Conservation (phyloP, 2,797 vertebrate species). For the Danio choprae region DNA sequence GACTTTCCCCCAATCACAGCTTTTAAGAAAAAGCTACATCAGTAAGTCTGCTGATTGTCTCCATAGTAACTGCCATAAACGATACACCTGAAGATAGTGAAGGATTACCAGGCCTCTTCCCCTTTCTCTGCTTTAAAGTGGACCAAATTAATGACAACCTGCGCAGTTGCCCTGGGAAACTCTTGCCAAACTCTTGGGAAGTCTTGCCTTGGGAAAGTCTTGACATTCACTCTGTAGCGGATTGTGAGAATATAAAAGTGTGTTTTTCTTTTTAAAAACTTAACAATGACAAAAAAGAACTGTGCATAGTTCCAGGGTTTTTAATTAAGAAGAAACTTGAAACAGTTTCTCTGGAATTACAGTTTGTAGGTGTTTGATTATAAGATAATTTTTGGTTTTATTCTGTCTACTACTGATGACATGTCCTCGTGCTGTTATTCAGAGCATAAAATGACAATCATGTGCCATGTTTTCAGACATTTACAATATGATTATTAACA, state of each 20-base stretch:
- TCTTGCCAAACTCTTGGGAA: conserved; percentile 50
- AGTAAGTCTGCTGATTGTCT: conserved; percentile 87
- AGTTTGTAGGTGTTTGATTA: too few relatives aligned
- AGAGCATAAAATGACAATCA: too few relatives aligned
- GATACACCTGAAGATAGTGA: conserved; percentile 81
- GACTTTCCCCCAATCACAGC: conserved; percentile 85
- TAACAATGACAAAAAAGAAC: neutral
- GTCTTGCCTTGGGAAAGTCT: conserved; percentile 70
- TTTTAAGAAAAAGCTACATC: conserved; percentile 79
- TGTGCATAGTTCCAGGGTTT: neutral
- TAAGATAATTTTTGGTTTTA: too few relatives aligned
- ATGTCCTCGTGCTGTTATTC: too few relatives aligned
- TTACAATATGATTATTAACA: too few relatives aligned
- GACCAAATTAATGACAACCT: conserved; percentile 68
- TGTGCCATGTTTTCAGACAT: too few relatives aligned
- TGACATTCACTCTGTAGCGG: conserved; percentile 63
- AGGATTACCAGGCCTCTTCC: conserved; percentile 70
- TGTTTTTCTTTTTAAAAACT: conserved; percentile 38
- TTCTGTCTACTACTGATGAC: too few relatives aligned
- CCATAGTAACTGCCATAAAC: conserved; percentile 90
- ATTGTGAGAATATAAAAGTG: conserved; percentile 45
- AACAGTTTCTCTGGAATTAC: too few relatives aligned
- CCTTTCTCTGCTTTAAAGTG: conserved; percentile 69
- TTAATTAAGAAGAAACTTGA: too few relatives aligned
- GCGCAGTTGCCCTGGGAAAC: conserved; percentile 49